Evolutionary conservation across 1,140 invertebrate species (phyloP), one percentile per base, ranked within the genome.

Genomic region (Drosophila lacteicornis): DNA sequence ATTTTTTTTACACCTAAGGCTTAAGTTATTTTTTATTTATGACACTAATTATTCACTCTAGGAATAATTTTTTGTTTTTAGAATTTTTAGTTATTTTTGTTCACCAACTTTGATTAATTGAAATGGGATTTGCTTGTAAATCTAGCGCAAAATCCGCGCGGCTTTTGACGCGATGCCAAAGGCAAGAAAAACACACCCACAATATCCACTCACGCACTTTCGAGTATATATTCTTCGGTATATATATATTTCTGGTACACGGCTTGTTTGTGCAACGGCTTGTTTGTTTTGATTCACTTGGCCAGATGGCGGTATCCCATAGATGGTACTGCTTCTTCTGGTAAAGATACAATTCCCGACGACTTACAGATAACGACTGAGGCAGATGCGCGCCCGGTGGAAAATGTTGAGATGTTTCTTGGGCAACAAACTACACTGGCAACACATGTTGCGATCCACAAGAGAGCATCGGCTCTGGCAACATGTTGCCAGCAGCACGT

Each of bases 321-420:
- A 25, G 45, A 71, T 33, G 51, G n/a, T 47, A 51, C 49, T 38
- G 40, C 40, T n/a, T 7, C 15, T 67, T 25, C 15, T 40, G 36
- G n/a, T 40, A 55, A 51, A 63, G 71, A 66, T 59, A 79, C 79
- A 79, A 62, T 71, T 66, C 71, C 59, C 85, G 76, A 79, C 76
- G 84, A 85, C 68, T 85, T 87, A 88, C 84, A 88, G 84, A 87
- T 87, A 87, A 87, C 80, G 79, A 87, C 80, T 86, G 75, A 76
- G 55, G 75, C 63, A 73, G 70, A 73, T 73, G 75, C 75, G 63
- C 71, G 63, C 46, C 60, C 65, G 57, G 22, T 38, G 57, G 42
- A 46, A 43, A 68, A 75, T 62, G 70, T 75, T 86, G 82, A 79
- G 69, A 80, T 36, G 79, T 79, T 70, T 50, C 84, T 11, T 36